phyloP scores from a whole-genome alignment of 2,888 invertebrate species.

The Mechanitis messenoides region DNA sequence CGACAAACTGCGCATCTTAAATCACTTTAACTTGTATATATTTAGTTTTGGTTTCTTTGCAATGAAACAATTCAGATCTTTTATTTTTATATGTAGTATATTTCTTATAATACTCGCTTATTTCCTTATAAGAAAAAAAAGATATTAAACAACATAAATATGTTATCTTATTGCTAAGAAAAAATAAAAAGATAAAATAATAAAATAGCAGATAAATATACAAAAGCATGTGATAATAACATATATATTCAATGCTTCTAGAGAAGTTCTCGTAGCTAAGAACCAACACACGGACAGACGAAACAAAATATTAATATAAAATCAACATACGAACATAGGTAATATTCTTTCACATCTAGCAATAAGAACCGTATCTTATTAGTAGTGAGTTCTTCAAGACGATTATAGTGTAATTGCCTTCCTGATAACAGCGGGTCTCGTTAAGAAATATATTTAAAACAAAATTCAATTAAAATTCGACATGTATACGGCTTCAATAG shows the following conservation, averaged over 20 bases:
- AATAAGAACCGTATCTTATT: not conserved
- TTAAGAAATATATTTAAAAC: conserved; percentile 54
- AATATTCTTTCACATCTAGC: conserved; percentile 1
- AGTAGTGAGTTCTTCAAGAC: conserved; percentile 7
- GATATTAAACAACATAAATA: too few species aligned
- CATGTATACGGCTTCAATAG: conserved; percentile 50
- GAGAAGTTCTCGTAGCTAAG: too few species aligned
- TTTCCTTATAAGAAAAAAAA: too few species aligned
- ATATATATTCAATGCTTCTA: too few species aligned
- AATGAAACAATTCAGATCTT: too few species aligned
- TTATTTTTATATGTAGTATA: too few species aligned
- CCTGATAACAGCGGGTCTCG: conserved; percentile 33
- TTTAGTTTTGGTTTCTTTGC: not conserved
- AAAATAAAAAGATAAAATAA: too few species aligned
- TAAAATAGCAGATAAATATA: too few species aligned
- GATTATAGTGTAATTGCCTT: conserved; percentile 22
- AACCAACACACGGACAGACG: not conserved
- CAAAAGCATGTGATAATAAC: too few species aligned
- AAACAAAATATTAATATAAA: not conserved
- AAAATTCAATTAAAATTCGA: conserved; percentile 64
- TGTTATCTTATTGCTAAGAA: too few species aligned
- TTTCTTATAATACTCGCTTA: too few species aligned
- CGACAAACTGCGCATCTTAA: conserved; percentile 14
- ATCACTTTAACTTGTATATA: conserved; percentile 10
- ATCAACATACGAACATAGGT: not conserved